phyloP scores from a whole-genome alignment of 2,797 vertebrate species.

The Artibeus lituratus region DNA sequence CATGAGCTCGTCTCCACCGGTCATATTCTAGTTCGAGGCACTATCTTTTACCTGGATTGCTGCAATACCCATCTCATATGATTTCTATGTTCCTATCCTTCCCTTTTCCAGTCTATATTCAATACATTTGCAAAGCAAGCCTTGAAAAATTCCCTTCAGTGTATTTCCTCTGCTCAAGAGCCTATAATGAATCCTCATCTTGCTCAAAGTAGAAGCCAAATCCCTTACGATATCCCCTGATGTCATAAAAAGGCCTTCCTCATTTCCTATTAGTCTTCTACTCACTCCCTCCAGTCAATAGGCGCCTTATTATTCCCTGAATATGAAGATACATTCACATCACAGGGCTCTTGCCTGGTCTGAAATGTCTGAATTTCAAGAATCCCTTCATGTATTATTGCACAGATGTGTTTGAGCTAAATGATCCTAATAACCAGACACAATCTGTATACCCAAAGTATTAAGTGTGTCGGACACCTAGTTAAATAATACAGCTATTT shows the following conservation, averaged over 20 bases:
- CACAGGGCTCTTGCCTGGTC: background rate
- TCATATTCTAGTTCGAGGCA: background rate
- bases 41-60: background rate
- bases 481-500: background rate
- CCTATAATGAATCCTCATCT: background rate
- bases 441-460: background rate
- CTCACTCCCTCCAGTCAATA: background rate
- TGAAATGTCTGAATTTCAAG: background rate
- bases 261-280: background rate
- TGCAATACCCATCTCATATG: background rate
- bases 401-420: background rate
- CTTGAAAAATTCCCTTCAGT: background rate
- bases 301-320: background rate
- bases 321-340: background rate
- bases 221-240: background rate
- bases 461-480: background rate
- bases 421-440: background rate
- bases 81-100: background rate
- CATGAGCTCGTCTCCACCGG: background rate
- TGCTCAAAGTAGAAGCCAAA: background rate
- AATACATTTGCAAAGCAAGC: background rate
- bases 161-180: background rate
- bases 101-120: background rate
- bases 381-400: background rate
- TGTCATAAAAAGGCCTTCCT: background rate